Evolutionary conservation across 1,140 invertebrate genomes (phyloP), one percentile per base, ranked within the genome.

Genomic region (Neodiprion fabricii): DNA sequence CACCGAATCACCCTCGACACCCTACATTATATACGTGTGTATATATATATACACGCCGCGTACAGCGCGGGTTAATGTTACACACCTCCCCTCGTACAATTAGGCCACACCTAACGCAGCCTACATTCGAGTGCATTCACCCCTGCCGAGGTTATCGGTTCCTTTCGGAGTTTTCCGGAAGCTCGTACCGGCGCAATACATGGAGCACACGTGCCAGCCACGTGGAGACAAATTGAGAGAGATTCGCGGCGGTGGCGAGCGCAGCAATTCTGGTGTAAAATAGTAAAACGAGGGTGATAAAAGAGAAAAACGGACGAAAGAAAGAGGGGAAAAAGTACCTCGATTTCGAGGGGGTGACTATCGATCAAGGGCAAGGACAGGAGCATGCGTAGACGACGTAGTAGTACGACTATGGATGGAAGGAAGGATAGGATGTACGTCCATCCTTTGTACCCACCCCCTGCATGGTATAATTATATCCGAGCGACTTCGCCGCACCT

Each of bases 281-380:
- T 17, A 28, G 10, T 23, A 40, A 40, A 40, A 40, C 28, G 28
- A 40, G 28, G 28, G 28, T 40, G 53, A 49, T 72, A 53, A 61
- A 21, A 21, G 53, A 23, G 14, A 47, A 71, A 68, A 75, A 75
- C 28, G 23, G n/a, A 48, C 10, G 17, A 61, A 61, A 61, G 53
- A 61, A 8, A 17, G 53, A 61, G 53, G 17, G 40, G 28, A 75
- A 77, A 79, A 76, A 50, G 47, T 69, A 8, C 74, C 72, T 70
- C 73, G 75, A 77, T 77, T 79, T 82, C 78, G 80, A 78, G 80
- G 83, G 82, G 82, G 84, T 85, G 84, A 82, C 78, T 87, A 87
- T 85, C 85, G 86, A 87, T 81, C 86, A 87, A 87, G 86, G 86
- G 85, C 86, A 87, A 87, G 85, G 85, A 82, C 84, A 80, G 81